Base-by-base conservation (phyloP, 64 coral and sea anemone species). In the Exaiptasia diaphana region DNA sequence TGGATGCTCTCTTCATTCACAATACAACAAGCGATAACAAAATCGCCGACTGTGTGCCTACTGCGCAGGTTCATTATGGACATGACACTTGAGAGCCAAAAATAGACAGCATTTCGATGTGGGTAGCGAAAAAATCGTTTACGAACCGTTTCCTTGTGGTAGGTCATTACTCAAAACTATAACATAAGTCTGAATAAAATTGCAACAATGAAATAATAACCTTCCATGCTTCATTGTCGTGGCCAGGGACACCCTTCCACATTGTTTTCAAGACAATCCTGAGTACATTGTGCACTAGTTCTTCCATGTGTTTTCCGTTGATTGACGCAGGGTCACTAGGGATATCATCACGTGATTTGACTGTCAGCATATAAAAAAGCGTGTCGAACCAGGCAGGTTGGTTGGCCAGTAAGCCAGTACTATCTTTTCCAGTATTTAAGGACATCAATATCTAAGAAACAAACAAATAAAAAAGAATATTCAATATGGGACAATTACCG, bases 231-330 rank as follows among this genome's bases (percentile, higher is more conserved):
- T 81, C 64, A 50, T 99, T 80, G 32, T 85, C 85, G 36, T 89
- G 89, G 15, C 95, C 95, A 12, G 61, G 83, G 4, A 99, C 63
- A 26, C 95, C 95, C 44, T 80, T 88, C 95, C 95, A 99, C 80
- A 99, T 84, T 15, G 93, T 85, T 50, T 75, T 56, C 46, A 89
- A 99, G 40, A 99, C 73, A 37, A 99, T 92, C 53, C 93, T 80
- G 67, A 99, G 37, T 26, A 99, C 90, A 52, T 85, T 93, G 38
- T 93, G 64, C 12, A 93, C 72, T n/a, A 99, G 81, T 46, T 38
- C 69, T 73, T 46, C 28, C 1, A 45, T 22, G 39, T 30, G 29
- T 9, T 3, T 44, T 24, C 14, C 38, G 25, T 67, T 31, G 10
- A 36, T 76, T 2, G 42, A 24, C 33, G 28, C n/a, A 29, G 46